Evolutionary conservation across 2,888 invertebrate species (phyloP), one percentile per base, ranked within the genome.

Genomic region (Limnephilus marmoratus): DNA sequence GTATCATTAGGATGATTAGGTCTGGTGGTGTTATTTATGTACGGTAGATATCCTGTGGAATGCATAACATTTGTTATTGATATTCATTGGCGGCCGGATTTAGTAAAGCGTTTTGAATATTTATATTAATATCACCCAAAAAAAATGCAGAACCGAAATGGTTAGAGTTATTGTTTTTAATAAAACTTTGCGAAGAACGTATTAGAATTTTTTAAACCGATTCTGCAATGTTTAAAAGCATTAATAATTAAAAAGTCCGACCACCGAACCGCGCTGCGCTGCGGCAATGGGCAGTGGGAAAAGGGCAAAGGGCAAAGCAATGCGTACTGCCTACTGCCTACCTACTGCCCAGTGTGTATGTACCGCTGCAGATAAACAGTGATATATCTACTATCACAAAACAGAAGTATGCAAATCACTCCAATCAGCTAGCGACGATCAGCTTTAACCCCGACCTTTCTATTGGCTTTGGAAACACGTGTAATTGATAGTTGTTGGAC

Each of bases 401-500:
- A 68, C 24, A 68, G 9, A 68, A 31, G 12, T 86, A 91, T 90
- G 91, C 91, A 92, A 93, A 93, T 92, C 90, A 93, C 68, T 85
- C 85, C 90, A 86, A 92, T 93, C 91, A 92, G 31, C 41, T 49
- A 45, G 81, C 81, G 87, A 91, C 91, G 82, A 91, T 92, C 91
- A 85, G 90, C 49, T 90, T 13, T 82, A 81, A 82, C 49, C 81
- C 90, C 90, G 68, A 24, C 68, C 24, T 24, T 68, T 68, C 68
- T 24, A 68, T 68, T 24, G 68, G 68, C 68, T 90, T 82, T 82
- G 83, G 90, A 90, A 85, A 91, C 91, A 92, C n/a, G 91, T 91
- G 90, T 93, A 93, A 93, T 93, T 93, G 91, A 93, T 93, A 90
- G 93, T 91, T 93, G 37, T 91, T 37, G 53, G 45, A n/a, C 89